Conservation (phyloP, 2,797 vertebrate species). For the Carduelis carduelis region DNA sequence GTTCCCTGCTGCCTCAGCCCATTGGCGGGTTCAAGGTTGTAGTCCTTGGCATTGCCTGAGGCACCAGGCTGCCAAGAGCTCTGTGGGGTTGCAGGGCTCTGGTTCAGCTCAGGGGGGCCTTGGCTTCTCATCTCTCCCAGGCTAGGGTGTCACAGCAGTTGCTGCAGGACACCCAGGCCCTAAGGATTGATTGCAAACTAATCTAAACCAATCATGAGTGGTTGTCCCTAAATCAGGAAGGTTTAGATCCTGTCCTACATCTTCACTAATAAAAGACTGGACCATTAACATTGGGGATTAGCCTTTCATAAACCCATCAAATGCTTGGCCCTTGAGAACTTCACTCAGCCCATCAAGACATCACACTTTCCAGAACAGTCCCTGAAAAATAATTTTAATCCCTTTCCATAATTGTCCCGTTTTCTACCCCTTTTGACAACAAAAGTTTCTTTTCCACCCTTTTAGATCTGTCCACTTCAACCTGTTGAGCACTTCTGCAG, state of each 20-base stretch:
- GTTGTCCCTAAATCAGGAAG: background rate
- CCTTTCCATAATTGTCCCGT: background rate
- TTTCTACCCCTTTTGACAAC: background rate
- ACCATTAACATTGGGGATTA: background rate
- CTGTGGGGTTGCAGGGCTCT: background rate
- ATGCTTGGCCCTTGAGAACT: background rate
- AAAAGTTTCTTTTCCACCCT: background rate
- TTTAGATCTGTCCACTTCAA: background rate
- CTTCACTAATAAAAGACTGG: background rate
- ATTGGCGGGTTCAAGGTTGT: constrained; percentile 46
- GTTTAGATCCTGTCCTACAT: background rate
- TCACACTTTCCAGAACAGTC: background rate
- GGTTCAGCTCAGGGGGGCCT: background rate
- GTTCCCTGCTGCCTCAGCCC: constrained; percentile 29
- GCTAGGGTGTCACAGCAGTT: background rate
- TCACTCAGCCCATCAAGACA: background rate
- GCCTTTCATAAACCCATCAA: background rate
- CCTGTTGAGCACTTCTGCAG: background rate
- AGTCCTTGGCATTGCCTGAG: constrained; percentile 20
- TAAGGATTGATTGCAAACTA: background rate
- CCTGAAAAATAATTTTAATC: background rate
- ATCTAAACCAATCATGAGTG: background rate
- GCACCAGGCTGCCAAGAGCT: background rate
- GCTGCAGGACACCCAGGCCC: background rate
- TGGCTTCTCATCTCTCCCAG: background rate